Base-by-base conservation (phyloP, 1,140 invertebrate species). In the Sminthurides bifidus region DNA sequence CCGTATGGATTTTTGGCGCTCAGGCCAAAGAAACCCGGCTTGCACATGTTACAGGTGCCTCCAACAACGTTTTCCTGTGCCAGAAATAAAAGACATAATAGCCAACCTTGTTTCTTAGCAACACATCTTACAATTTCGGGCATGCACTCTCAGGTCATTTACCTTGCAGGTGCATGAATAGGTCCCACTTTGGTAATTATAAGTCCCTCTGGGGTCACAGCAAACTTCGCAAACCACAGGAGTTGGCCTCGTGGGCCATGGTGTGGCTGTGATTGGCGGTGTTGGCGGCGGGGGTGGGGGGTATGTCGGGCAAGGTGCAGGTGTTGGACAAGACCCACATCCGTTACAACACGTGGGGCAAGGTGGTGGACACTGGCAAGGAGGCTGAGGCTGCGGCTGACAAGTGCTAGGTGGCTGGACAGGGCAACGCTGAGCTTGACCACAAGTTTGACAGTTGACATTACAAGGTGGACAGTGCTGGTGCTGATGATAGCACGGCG, bases 11-110 rank as follows among this genome's bases (percentile, higher is more conserved):
- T 84, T 0, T 79, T 74, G 15, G 69, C 72, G 30, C 79, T 77
- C 49, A 97, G 73, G 30, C 85, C 83, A 70, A 86, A 97, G 71
- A 81, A 83, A 1, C 92, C 92, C 0, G 77, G 64, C 46, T 83
- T 83, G 70, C 94, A 98, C 15, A 72, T 71, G 40, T 88, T 81
- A 73, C 91, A 92, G 8, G 79, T 76, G 56, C 78, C 75, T 0
- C 90, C 90, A 60, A 78, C 77, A 3, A 90, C 87, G 69, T 89
- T 81, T 1, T 71, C 53, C 68, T 70, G 44, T 5, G 49, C 24
- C 0, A 33, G 14, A 33, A 8, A 31, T 15, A 48, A 59, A 3
- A 52, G 8, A 35, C n/a, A n/a, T n/a, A n/a, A 35, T n/a, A 10
- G 33, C 33, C n/a, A 35, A 35, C 33, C 8, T 10, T n/a, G n/a